These are phyloP conservation scores for Crypturellus undulatus DNA, from an alignment of 2,113 vertebrate species.

Conservation along the genomic window DNA sequence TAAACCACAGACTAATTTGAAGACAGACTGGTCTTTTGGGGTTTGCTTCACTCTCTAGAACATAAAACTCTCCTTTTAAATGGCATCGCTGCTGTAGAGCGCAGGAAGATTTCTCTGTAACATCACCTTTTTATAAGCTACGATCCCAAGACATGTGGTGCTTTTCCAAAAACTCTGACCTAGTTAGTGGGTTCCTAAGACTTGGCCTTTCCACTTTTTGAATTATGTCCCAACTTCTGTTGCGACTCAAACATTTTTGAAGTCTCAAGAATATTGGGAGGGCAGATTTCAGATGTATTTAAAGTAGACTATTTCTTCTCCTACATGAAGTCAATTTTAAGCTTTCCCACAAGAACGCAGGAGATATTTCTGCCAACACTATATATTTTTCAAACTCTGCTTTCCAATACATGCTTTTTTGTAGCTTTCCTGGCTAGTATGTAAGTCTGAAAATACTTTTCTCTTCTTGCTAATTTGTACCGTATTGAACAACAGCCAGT, in stretches of 20 bases:
- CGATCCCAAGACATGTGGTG: neutral
- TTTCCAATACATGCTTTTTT: constrained; percentile 12
- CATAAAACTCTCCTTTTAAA: neutral
- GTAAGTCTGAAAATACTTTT: constrained; percentile 4
- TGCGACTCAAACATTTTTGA: constrained; percentile 1
- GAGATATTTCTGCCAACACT: neutral
- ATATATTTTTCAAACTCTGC: neutral
- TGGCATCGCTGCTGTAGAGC: neutral
- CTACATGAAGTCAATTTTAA: neutral
- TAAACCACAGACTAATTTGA: constrained; percentile 15
- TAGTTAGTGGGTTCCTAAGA: constrained; percentile 35
- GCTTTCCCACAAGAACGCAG: neutral
- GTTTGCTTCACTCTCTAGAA: neutral
- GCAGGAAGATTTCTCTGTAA: constrained; percentile 8
- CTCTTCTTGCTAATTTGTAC: neutral
- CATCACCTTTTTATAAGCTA: constrained; percentile 25
- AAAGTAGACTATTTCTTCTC: neutral
- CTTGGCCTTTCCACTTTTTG: constrained; percentile 29
- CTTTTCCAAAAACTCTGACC: constrained; percentile 1
- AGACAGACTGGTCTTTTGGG: neutral
- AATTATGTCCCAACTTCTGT: constrained; percentile 32
- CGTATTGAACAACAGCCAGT: neutral
- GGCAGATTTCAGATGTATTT: neutral
- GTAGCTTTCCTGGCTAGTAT: neutral
- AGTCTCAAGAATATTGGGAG: neutral